A percentile compares a stretch with the other conserved stretches of the same genome.
phyloP scores from a whole-genome alignment of 2,797 vertebrate genomes.

The Manis javanica region DNA sequence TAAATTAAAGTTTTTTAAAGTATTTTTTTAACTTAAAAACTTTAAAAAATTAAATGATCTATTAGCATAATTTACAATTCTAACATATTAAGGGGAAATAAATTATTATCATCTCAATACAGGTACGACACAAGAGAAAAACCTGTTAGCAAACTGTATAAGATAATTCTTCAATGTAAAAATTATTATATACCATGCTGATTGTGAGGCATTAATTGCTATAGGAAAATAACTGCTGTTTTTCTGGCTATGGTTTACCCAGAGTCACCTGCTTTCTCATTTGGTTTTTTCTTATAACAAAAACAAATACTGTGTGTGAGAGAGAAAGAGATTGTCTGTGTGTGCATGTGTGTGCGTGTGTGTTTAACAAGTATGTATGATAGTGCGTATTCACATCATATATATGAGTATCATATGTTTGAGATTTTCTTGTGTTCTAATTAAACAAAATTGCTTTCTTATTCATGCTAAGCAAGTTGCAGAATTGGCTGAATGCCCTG shows the following conservation, averaged over 20 bases:
- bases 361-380: neutral
- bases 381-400: neutral
- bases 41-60: neutral
- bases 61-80: neutral
- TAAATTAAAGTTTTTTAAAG: neutral
- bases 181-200: neutral
- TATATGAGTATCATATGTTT: neutral
- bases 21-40: neutral
- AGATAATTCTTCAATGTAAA: neutral
- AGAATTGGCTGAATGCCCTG: conserved; percentile 49
- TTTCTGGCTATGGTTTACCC: neutral
- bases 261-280: neutral
- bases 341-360: neutral
- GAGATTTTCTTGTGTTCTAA: conserved; percentile 32
- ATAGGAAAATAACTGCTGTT: neutral
- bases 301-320: neutral
- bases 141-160: neutral
- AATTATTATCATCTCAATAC: neutral
- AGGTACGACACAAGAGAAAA: neutral
- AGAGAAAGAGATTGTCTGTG: too few relatives aligned
- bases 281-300: neutral
- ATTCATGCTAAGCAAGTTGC: neutral
- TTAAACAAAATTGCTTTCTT: conserved; percentile 50
- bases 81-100: conserved; percentile 1
- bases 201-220: neutral